Conservation (phyloP, 2,113 vertebrate genomes). For the Cyanoderma ruficeps region DNA sequence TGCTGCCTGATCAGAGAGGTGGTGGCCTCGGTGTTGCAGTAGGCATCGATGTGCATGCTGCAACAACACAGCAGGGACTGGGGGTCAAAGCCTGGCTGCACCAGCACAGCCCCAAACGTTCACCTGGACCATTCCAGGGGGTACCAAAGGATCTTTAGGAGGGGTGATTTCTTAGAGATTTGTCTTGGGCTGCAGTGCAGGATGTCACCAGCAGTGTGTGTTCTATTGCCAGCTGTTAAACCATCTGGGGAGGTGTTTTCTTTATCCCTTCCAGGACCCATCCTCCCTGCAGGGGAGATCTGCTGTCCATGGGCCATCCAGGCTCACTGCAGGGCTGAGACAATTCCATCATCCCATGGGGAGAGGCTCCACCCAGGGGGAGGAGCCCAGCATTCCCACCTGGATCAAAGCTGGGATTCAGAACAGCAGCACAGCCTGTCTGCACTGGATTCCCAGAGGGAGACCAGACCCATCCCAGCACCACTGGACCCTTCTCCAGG, state of each 20-base stretch:
- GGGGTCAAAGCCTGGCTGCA: neutral
- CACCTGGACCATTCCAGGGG: fast-evolving
- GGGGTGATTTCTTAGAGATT: neutral
- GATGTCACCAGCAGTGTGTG: neutral
- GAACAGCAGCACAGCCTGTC: no score
- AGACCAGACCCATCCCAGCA: no score
- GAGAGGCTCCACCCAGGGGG: no score
- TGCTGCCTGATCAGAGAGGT: slow-evolving; percentile 83
- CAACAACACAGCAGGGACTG: neutral
- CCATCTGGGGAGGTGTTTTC: neutral
- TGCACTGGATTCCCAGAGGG: no score
- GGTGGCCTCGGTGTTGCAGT: slow-evolving; percentile 80
- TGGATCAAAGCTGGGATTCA: no score
- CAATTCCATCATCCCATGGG: no score
- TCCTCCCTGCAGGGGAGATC: neutral
- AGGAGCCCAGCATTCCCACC: no score
- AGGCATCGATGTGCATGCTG: slow-evolving; percentile 88
- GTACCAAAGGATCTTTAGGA: neutral
- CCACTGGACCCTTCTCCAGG: no score
- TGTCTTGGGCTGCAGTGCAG: neutral
- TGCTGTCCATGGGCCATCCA: neutral
- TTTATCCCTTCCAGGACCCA: neutral
- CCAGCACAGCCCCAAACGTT: neutral
- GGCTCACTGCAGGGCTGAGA: no score
- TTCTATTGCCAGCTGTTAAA: neutral